Evolutionary conservation across 2,888 invertebrate species (phyloP).

Genomic region (Drosophila maculinotata): DNA sequence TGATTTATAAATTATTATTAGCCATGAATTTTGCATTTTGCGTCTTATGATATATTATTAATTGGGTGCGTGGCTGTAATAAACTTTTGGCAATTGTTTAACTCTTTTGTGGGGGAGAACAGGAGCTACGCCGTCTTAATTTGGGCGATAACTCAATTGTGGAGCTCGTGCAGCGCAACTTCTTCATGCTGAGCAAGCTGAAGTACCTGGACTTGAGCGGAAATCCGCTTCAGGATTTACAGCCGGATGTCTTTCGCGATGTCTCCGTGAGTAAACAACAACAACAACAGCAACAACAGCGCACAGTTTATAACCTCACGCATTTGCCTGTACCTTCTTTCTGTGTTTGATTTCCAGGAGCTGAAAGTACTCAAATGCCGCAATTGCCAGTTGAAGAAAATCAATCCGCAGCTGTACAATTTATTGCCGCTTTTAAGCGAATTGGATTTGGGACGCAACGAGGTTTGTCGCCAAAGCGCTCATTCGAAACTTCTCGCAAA

Average conservation of each 20-base stretch:
- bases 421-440: slow-evolving; percentile 90
- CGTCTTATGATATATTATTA: slow-evolving; percentile 67
- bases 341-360: slow-evolving; percentile 86
- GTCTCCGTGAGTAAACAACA: slow-evolving; percentile 86
- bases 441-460: slow-evolving; percentile 91
- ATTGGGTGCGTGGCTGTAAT: slow-evolving; percentile 65
- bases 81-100: slow-evolving; percentile 56
- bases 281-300: slow-evolving; percentile 10
- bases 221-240: slow-evolving; percentile 90
- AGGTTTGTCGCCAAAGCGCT: slow-evolving; percentile 77
- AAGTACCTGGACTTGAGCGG: slow-evolving; percentile 90
- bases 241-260: slow-evolving; percentile 92
- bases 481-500: slow-evolving; percentile 8
- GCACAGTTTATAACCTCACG: slow-evolving; percentile 19
- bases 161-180: slow-evolving; percentile 90
- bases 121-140: slow-evolving; percentile 89
- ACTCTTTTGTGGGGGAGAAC: slow-evolving; percentile 56
- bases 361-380: slow-evolving; percentile 90
- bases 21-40: slow-evolving; percentile 47
- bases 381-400: slow-evolving; percentile 89
- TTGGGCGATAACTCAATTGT: slow-evolving; percentile 89
- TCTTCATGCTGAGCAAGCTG: slow-evolving; percentile 90
- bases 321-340: slow-evolving; percentile 10
- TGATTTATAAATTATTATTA: slow-evolving; percentile 78
- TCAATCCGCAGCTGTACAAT: slow-evolving; percentile 92